A percentile compares a stretch with the other conserved stretches of the same genome.
These are phyloP conservation scores for Dyspetes luteomarginatus DNA, from an alignment of 2,888 invertebrate species.

Conservation along the genomic window DNA sequence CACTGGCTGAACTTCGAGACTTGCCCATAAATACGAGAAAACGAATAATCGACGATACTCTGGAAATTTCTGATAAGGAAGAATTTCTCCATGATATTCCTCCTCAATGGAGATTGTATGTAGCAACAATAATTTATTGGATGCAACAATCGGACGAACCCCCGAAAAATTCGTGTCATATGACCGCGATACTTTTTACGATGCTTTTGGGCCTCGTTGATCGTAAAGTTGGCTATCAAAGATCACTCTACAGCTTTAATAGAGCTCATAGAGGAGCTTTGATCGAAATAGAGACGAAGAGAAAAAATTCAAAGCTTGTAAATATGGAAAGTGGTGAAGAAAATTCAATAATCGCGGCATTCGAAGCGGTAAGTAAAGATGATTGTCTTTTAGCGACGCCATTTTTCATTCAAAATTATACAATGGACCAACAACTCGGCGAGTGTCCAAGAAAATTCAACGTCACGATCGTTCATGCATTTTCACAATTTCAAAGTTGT, in stretches of 20 bases:
- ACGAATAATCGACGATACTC: conserved; percentile 84
- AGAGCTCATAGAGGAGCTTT: conserved; percentile 83
- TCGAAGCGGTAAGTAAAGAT: conserved; percentile 84
- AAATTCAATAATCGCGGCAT: conserved; percentile 82
- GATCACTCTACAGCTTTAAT: conserved; percentile 84
- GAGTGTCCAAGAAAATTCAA: conserved; percentile 86
- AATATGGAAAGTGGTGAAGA: background rate
- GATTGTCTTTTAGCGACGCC: conserved; percentile 87
- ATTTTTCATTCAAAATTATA: conserved; percentile 86
- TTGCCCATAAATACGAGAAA: conserved; percentile 72
- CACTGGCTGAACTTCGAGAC: conserved; percentile 77
- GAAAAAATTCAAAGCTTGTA: conserved; percentile 37
- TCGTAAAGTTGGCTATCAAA: conserved; percentile 85
- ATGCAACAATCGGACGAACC: conserved; percentile 82
- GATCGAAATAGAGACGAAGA: conserved; percentile 73
- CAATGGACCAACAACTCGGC: conserved; percentile 85
- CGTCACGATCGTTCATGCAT: conserved; percentile 85
- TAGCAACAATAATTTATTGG: conserved; percentile 87
- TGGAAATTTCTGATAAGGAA: conserved; percentile 83
- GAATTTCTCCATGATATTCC: conserved; percentile 84
- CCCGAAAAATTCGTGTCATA: conserved; percentile 82
- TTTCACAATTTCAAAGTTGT: conserved; percentile 88
- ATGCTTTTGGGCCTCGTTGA: conserved; percentile 86
- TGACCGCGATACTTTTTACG: conserved; percentile 86
- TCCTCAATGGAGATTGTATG: conserved; percentile 86